Evolutionary conservation across 1,140 invertebrate species (phyloP), one percentile per base, ranked within the genome.

Genomic region (Neuroterus valhalla): DNA sequence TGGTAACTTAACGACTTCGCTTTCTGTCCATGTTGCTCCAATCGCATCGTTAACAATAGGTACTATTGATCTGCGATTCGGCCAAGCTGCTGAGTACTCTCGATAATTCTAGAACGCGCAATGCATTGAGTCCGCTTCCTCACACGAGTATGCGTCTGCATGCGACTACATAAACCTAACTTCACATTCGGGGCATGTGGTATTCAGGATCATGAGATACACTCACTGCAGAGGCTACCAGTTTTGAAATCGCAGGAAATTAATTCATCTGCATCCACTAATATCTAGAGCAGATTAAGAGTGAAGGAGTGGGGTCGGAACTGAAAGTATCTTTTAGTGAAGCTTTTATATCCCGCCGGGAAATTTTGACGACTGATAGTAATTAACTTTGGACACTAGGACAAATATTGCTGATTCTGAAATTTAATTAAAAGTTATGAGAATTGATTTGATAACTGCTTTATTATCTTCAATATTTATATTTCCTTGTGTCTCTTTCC

Each of bases 31-130:
- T 55, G 52, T 55, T 55, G 21, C 52, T 23, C 15, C 52, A 23
- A 21, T 55, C 10, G 23, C 26, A 55, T 31, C 52, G 52, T 55
- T 55, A 55, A 55, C 52, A 55, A 55, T 55, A 23, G 23, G 21
- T 14, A 26, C 23, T 55, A 55, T 55, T 26, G 52, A 55, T 55
- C 52, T 55, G 52, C 23, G 26, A 83, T 83, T 83, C 77, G 82
- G 77, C 79, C 77, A 82, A 85, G 83, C 82, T 83, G 82, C 75
- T 78, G 84, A 85, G 82, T 82, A 84, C 84, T 82, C 83, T 85
- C 84, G 83, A 84, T 83, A 84, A 83, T 84, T 85, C 78, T 85
- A 78, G 78, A 85, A 84, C 83, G 84, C 84, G 83, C 81, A 82
- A 81, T 84, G 83, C 84, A 85, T 85, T 82, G 82, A 82, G 81